phyloP scores from a whole-genome alignment of 1,140 invertebrate genomes.

The Trachymyrmex septentrionalis region DNA sequence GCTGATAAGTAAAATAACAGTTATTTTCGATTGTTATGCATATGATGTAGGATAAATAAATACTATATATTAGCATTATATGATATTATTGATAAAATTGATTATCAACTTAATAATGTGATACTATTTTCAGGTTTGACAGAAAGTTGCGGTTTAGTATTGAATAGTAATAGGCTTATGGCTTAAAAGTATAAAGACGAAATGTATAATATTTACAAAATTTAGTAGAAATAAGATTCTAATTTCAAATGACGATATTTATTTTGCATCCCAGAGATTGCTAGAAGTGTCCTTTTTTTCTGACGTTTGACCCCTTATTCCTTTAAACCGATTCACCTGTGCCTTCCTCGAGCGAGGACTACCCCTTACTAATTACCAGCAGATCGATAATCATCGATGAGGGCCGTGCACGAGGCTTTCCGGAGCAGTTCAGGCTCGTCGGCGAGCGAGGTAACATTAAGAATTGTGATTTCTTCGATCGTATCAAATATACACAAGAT shows the following conservation, averaged over 20 bases:
- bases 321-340: constrained; percentile 21
- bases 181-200: background rate
- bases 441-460: constrained; percentile 23
- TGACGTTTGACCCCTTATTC: background rate
- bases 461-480: constrained; percentile 14
- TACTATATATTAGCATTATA: background rate
- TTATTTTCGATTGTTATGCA: background rate
- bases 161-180: background rate
- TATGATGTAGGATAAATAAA: background rate
- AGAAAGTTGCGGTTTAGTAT: background rate
- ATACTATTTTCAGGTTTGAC: background rate
- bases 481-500: constrained; percentile 29
- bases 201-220: background rate
- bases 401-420: constrained; percentile 30
- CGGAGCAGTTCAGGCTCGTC: constrained; percentile 48
- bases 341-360: constrained; percentile 24
- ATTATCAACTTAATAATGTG: background rate
- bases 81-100: background rate
- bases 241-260: background rate
- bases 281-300: background rate
- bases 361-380: constrained; percentile 62
- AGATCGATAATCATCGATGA: constrained; percentile 72
- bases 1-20: background rate
- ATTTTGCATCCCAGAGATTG: background rate
- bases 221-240: background rate